Conservation (phyloP, 2,888 invertebrate genomes). For the Timema cristinae region DNA sequence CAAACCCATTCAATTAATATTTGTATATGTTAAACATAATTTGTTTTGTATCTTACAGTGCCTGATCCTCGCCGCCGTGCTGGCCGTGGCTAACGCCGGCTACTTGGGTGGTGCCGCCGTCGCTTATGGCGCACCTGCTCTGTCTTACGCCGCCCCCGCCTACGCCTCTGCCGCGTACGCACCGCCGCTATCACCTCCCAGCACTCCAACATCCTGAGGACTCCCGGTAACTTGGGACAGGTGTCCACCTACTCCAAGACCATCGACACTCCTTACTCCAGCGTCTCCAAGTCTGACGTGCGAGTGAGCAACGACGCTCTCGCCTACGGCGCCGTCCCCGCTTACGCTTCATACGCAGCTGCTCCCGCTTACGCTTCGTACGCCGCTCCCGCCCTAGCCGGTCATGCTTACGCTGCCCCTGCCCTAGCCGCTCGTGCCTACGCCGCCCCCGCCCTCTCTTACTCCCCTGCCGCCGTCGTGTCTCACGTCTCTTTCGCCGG, state of each 20-base stretch:
- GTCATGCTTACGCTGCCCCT: conserved; percentile 34
- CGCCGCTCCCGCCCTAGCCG: conserved; percentile 34
- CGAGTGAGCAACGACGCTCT: conserved; percentile 47
- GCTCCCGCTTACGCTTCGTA: conserved; percentile 35
- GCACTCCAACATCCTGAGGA: conserved; percentile 45
- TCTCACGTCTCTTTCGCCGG: conserved; percentile 3
- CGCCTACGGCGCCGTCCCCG: conserved; percentile 30
- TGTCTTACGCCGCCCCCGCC: conserved; percentile 40
- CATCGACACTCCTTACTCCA: conserved; percentile 68
- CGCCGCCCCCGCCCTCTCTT: conserved; percentile 25
- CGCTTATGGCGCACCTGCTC: conserved; percentile 48
- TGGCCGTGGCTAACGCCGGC: conserved; percentile 37
- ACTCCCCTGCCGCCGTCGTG: conserved; percentile 28
- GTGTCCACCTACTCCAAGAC: conserved; percentile 65
- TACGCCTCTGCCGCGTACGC: conserved; percentile 24
- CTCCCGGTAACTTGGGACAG: conserved; percentile 61
- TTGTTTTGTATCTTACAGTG: conserved; percentile 16
- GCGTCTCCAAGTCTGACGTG: conserved; percentile 64
- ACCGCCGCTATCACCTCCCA: conserved; percentile 32
- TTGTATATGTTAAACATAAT: background rate
- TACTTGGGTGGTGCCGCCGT: conserved; percentile 34
- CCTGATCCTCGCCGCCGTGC: conserved; percentile 26
- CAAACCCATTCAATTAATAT: too few species aligned
- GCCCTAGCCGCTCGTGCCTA: conserved; percentile 19
- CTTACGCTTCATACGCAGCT: too few species aligned